A percentile compares a stretch with the other conserved stretches of the same genome.
phyloP scores from a whole-genome alignment of 2,113 vertebrate genomes.

The Cathartes aura region DNA sequence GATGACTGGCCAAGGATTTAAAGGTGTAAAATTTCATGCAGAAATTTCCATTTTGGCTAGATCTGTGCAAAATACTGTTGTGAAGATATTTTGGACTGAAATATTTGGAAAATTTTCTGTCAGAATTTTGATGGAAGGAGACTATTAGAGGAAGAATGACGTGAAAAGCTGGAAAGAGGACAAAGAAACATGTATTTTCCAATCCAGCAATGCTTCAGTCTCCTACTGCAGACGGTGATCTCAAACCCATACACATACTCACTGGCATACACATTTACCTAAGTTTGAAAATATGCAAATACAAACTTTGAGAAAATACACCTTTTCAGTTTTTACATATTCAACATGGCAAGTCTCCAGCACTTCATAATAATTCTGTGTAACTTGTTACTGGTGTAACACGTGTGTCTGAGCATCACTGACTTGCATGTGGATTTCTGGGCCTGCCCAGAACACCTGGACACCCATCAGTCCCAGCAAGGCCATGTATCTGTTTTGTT shows the following conservation, averaged over 20 bases:
- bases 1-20: conserved; percentile 35
- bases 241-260: neutral
- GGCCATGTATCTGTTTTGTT: neutral
- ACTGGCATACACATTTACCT: neutral
- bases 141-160: neutral
- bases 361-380: neutral
- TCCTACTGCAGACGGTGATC: neutral
- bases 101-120: neutral
- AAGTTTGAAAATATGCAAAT: conserved; percentile 28
- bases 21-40: neutral
- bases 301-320: conserved; percentile 11
- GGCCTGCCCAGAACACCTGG: neutral
- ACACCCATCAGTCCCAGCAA: neutral
- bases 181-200: neutral
- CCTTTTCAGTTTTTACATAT: conserved; percentile 11
- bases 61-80: neutral
- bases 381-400: neutral
- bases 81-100: neutral
- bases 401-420: accelerated
- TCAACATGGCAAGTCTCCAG: neutral
- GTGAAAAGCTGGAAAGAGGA: neutral
- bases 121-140: neutral
- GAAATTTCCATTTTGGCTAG: neutral
- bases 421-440: neutral
- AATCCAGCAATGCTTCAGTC: neutral